Conservation (phyloP, 2,797 vertebrate genomes). For the Melanitta fusca region DNA sequence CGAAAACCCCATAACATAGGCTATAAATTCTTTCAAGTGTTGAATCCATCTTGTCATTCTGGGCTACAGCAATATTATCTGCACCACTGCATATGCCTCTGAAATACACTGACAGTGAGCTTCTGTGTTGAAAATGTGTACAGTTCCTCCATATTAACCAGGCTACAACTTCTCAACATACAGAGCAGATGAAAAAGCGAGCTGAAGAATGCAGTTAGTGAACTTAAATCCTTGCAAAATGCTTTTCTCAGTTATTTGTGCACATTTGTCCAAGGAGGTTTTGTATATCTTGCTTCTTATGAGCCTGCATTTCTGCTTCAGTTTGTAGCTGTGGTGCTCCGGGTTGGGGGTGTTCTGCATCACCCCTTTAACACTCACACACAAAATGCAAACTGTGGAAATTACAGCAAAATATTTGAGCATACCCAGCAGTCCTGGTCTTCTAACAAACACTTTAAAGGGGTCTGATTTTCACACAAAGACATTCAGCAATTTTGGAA, state of each 20-base stretch:
- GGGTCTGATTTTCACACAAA: neutral
- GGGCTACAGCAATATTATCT: neutral
- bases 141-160: fast-evolving
- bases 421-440: neutral
- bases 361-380: neutral
- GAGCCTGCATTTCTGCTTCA: neutral
- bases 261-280: neutral
- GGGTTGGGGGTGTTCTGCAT: fast-evolving
- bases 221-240: neutral
- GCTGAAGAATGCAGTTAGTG: neutral
- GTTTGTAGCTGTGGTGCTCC: neutral
- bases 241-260: neutral
- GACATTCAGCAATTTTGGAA: neutral
- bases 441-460: neutral
- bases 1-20: neutral
- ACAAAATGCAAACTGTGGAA: neutral
- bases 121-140: neutral
- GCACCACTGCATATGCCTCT: neutral
- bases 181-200: neutral
- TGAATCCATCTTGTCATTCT: neutral
- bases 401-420: neutral
- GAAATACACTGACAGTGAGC: neutral
- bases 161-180: neutral
- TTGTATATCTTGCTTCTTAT: neutral
- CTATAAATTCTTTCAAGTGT: neutral